Evolutionary conservation across 2,113 vertebrate species (phyloP).

Genomic region (Dicrurus megarhynchus): DNA sequence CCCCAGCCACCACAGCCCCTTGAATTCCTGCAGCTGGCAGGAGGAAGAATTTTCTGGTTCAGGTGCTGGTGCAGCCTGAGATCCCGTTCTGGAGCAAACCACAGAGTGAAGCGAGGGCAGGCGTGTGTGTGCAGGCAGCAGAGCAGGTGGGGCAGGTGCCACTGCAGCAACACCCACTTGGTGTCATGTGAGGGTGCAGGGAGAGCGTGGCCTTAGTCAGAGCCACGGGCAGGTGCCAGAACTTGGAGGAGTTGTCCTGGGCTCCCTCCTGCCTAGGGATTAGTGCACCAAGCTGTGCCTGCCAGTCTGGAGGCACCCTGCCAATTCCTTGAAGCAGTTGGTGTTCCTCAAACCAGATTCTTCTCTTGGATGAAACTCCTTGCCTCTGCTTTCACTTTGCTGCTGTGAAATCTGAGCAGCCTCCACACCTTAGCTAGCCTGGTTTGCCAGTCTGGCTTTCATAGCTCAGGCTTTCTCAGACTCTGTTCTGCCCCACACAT

Average conservation of each 20-base stretch:
- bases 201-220: background rate
- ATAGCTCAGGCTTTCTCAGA: background rate
- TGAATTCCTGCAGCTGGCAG: background rate
- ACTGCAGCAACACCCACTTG: background rate
- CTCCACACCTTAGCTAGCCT: background rate
- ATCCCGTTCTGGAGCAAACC: background rate
- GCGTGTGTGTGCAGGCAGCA: background rate
- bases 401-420: background rate
- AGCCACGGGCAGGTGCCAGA: background rate
- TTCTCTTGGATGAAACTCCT: background rate
- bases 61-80: background rate
- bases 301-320: background rate
- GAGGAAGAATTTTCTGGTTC: background rate
- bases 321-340: background rate
- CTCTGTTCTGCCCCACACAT: background rate
- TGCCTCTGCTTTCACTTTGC: background rate
- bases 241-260: background rate
- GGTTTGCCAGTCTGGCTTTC: background rate
- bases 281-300: background rate
- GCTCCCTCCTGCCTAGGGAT: background rate
- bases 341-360: background rate
- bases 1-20: background rate
- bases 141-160: background rate
- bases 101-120: background rate
- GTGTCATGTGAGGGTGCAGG: background rate